Evolutionary conservation across 2,797 vertebrate species (phyloP), one percentile per base, ranked within the genome.

Genomic region (Thalassophryne amazonica): DNA sequence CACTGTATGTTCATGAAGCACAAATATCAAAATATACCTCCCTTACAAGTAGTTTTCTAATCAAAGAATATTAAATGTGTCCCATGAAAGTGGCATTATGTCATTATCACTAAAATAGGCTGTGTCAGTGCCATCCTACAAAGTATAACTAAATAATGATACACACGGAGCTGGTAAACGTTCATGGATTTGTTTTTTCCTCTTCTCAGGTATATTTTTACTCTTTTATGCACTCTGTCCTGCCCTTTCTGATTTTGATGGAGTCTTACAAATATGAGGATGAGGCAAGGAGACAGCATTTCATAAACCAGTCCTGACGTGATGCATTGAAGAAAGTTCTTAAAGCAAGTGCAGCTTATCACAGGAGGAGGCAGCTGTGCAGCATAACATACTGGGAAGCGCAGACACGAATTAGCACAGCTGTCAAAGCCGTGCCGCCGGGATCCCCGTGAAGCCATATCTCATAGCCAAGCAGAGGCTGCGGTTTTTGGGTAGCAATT

Each of bases 361-460:
- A 1, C 53, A 35, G 56, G 48, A 49, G 59, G 68, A 49, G 57
- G 52, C 27, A 2, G 8, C 29, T 5, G 9, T 52, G 48, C 47
- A 34, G 45, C 22, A 25, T 50, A 73, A 62, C 60, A 68, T 57
- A 61, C 55, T 63, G 45, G 52, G 45, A 29, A 34, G 50, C n/a
- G 49, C 56, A 70, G 73, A 65, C 60, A 60, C 62, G 76, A 83
- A 89, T 90, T 89, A 83, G 42, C 83, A 74, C 5, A 81, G 75
- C 77, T 88, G 84, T 88, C 83, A 82, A 68, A 82, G 72, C 77
- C 55, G 23, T 55, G 69, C 75, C 27, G 56, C 13, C 13, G 71
- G 69, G 60, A 59, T 48, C 32, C 52, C 71, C 74, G 62, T 85
- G 78, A 70, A 83, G 32, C 58, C 46, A 7, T 76, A 83, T 85